phyloP scores from a whole-genome alignment of 2,113 vertebrate species.

The Sterna hirundo region DNA sequence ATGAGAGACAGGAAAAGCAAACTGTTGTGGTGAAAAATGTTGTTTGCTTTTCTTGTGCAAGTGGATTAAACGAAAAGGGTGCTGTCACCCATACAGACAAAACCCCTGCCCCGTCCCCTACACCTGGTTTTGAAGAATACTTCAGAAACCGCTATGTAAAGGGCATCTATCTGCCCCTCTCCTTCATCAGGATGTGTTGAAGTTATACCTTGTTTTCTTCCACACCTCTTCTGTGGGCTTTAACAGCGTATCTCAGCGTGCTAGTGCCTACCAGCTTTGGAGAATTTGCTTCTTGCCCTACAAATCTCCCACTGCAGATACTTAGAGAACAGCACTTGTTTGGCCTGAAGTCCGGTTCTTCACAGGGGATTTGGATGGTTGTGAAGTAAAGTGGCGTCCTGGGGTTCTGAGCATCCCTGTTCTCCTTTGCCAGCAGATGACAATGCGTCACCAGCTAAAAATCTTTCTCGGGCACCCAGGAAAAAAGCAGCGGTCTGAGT shows the following conservation, averaged over 20 bases:
- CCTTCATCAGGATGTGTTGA: neutral
- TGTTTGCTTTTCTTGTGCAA: neutral
- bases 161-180: neutral
- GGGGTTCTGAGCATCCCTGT: neutral
- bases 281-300: neutral
- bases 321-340: neutral
- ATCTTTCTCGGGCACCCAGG: neutral
- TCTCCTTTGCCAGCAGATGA: neutral
- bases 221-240: neutral
- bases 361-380: neutral
- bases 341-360: neutral
- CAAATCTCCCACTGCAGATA: neutral
- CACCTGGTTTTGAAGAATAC: neutral
- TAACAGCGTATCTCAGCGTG: accelerated
- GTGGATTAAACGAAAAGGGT: neutral
- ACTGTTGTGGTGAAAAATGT: neutral
- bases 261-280: neutral
- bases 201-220: neutral
- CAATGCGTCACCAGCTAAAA: neutral
- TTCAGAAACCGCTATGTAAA: neutral
- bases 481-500: neutral
- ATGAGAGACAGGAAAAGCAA: neutral
- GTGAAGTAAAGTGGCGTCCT: neutral
- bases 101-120: neutral
- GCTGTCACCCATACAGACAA: neutral